Evolutionary conservation across 2,888 invertebrate species (phyloP), one percentile per base, ranked within the genome.

Genomic region (Leptarthrus brevirostris): DNA sequence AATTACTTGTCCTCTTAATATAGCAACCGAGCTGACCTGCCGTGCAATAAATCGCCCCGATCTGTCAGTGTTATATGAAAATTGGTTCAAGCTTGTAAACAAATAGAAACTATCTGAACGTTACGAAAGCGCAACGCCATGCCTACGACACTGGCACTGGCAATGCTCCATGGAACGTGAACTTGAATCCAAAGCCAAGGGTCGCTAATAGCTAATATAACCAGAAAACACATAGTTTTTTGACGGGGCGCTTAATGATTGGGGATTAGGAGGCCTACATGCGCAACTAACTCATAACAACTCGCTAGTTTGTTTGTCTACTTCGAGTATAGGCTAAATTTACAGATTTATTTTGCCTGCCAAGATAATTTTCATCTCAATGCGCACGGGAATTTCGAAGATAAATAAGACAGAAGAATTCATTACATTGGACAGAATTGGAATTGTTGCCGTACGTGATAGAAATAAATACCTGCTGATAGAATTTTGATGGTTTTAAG

Each of bases 101-200:
- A 52, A 52, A 52, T 16, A 49, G 30, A 52, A 54, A 12, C 20
- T 18, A 22, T 34, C 36, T 18, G 5, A 34, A 22, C 20, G 40
- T 6, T 40, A 5, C 40, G 5, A 3, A 14, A 40, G 20, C n/a
- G 44, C 14, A 44, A 22, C 16, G 24, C 34, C 1, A 40, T 14
- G 52, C 34, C 16, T 36, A 47, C 26, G 40, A 10, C 44, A 40
- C 61, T 64, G 56, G 56, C 56, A 56, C 56, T 72, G 72, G 72
- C 72, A 72, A 44, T 47, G 72, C 44, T 72, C 72, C 56, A 72
- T 72, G 56, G 24, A 72, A 58, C 72, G 44, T 72, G 72, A 72
- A 72, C 72, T 72, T 72, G 72, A 72, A 58, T 72, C 22, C 30
- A 47, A 40, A 58, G 44, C 72, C 72, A 72, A 72, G 72, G 72